These are phyloP conservation scores for Chrysemys picta DNA, from an alignment of 2,113 vertebrate species.

Conservation along the genomic window DNA sequence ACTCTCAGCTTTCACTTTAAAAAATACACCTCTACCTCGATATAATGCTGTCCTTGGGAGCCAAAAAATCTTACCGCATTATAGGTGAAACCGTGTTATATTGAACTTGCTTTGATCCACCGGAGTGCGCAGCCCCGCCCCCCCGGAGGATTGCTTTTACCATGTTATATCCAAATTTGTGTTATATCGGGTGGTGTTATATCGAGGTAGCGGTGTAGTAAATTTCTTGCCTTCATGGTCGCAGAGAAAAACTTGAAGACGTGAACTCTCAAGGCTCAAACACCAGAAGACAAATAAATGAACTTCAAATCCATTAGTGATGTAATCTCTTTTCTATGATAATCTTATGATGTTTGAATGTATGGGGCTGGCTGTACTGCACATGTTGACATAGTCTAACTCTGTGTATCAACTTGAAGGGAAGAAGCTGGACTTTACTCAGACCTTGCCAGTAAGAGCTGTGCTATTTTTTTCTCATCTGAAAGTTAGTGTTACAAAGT, in stretches of 20 bases:
- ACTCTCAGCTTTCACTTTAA: neutral
- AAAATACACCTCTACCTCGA: neutral
- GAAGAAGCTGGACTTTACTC: neutral
- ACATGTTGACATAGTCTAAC: neutral
- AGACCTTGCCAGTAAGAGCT: neutral
- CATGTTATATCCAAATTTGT: too few species aligned
- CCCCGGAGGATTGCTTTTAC: too few species aligned
- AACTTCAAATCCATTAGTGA: neutral
- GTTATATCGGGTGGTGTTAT: too few species aligned
- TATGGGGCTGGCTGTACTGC: neutral
- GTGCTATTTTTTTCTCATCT: neutral
- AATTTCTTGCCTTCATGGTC: neutral
- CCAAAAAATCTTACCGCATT: too few species aligned
- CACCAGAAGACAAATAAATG: neutral
- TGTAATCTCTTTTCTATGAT: neutral
- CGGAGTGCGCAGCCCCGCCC: too few species aligned
- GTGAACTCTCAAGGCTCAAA: neutral
- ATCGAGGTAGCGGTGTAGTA: neutral
- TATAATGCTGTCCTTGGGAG: too few species aligned
- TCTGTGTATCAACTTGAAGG: neutral
- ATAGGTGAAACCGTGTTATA: too few species aligned
- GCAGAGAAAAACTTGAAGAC: neutral
- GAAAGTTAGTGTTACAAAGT: conserved; percentile 18
- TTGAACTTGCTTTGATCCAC: too few species aligned
- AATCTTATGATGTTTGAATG: neutral